These are phyloP conservation scores for Sebastolobus altivelis DNA, from an alignment of 2,797 vertebrate species.

Conservation along the genomic window DNA sequence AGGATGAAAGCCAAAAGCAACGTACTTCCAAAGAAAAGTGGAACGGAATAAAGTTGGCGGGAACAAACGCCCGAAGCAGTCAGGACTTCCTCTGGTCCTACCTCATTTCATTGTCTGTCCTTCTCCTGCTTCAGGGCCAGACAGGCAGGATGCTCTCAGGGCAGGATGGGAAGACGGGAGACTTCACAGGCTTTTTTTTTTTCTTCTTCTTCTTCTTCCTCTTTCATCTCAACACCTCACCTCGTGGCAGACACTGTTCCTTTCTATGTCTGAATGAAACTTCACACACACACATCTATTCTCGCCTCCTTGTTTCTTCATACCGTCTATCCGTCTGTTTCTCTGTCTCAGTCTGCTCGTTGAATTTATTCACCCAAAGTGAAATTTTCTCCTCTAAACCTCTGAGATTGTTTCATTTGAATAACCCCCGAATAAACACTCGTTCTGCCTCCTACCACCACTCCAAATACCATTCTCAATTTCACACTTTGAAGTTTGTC, in stretches of 20 bases:
- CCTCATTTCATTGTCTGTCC: constrained; percentile 58
- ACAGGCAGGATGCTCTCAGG: constrained; percentile 64
- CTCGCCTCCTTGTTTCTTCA: constrained; percentile 20
- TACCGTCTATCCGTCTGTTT: constrained; percentile 20
- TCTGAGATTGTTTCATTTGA: background rate
- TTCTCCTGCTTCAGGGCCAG: constrained; percentile 51
- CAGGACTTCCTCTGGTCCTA: constrained; percentile 60
- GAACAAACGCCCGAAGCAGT: constrained; percentile 56
- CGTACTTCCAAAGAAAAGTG: constrained; percentile 50
- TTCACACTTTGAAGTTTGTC: background rate
- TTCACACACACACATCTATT: constrained; percentile 40
- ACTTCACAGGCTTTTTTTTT: constrained; percentile 60
- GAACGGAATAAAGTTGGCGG: constrained; percentile 54
- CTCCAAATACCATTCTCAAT: background rate
- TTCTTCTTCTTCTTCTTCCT: constrained; percentile 31
- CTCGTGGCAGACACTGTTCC: constrained; percentile 52
- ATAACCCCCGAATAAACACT: background rate
- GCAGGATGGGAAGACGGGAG: constrained; percentile 62
- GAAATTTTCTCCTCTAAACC: background rate
- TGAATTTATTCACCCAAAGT: constrained; percentile 8
- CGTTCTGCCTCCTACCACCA: background rate
- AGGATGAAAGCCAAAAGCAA: constrained; percentile 48
- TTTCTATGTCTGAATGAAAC: constrained; percentile 46
- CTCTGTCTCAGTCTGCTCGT: constrained; percentile 19
- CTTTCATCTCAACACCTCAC: constrained; percentile 77